Base-by-base conservation (phyloP, 2,113 vertebrate genomes). In the Thunnus maccoyii region DNA sequence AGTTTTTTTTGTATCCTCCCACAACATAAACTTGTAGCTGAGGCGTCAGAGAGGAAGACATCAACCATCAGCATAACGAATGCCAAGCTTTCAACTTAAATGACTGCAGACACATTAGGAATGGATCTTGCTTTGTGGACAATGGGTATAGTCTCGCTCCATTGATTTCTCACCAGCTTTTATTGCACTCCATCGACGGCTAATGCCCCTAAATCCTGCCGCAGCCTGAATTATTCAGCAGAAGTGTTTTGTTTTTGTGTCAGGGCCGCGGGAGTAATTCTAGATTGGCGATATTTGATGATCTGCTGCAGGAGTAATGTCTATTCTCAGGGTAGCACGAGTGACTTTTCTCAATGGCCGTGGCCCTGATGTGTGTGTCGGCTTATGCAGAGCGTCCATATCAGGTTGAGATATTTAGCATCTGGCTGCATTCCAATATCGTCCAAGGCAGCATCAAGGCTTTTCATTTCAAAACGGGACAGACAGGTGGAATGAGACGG, bases 221-320 rank as follows among this genome's bases (percentile, higher is more conserved):
- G 51, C 86, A 68, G 74, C 73, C 91, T 95, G 91, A 94, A 95
- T 95, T 92, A 95, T 95, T 95, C 90, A 95, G 87, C 82, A 86
- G 77, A 68, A 90, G 91, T 86, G 90, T 90, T 95, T 94, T 92
- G 94, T 94, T 93, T 92, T 93, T 86, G 88, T 94, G 92, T 94
- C 93, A 91, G 75, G 76, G 89, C 88, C 63, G 70, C 62, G 48
- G 88, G 80, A 82, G 91, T 94, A 92, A 93, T 90, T 91, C 81
- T 89, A 90, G 90, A 94, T 91, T 83, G 67, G 52, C 69, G 89
- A 91, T 91, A 90, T 90, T 88, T 81, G 90, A 94, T 94, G 89
- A 93, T 92, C 84, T 91, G 86, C 83, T 80, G 80, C 82, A 47
- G 78, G 87, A 92, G 84, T 85, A 83, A 86, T 66, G 77, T 88